These are phyloP conservation scores for Euclidia mi DNA, from an alignment of 2,888 invertebrate species.

Conservation along the genomic window DNA sequence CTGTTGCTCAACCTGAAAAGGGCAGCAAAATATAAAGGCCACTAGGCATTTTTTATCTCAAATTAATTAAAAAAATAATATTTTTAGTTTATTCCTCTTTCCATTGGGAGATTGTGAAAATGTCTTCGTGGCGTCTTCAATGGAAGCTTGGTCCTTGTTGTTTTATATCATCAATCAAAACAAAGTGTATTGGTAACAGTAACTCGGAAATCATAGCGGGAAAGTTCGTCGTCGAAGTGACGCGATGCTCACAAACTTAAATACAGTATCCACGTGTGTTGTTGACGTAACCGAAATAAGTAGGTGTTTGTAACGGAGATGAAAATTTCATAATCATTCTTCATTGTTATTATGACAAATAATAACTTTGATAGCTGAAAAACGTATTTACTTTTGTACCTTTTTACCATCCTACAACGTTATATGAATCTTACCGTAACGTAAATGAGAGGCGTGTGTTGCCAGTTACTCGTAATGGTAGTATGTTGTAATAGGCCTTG, in stretches of 20 bases:
- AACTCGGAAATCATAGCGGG: conserved; percentile 5
- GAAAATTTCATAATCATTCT: too few relatives aligned
- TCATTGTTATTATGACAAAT: too few relatives aligned
- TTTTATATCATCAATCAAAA: conserved; percentile 1
- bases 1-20: conserved; percentile 30
- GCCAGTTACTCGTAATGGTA: too few relatives aligned
- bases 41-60: conserved; percentile 10
- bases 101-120: background rate
- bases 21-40: conserved; percentile 17
- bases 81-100: background rate
- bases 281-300: conserved; percentile 7
- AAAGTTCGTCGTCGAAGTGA: conserved; percentile 1
- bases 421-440: too few relatives aligned
- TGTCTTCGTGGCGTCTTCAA: background rate
- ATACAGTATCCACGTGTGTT: conserved; percentile 8
- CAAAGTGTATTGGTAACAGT: conserved; percentile 1
- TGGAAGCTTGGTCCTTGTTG: conserved; percentile 1
- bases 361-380: too few relatives aligned
- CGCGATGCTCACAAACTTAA: conserved; percentile 5
- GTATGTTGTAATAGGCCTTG: too few relatives aligned
- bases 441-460: too few relatives aligned
- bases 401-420: too few relatives aligned
- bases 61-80: conserved; percentile 4
- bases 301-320: too few relatives aligned
- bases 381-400: too few relatives aligned